Percentiles rank a stretch among this genome's conserved stretches.
Evolutionary conservation across 2,888 invertebrate genomes (phyloP).

Genomic region (Zygaena filipendulae): DNA sequence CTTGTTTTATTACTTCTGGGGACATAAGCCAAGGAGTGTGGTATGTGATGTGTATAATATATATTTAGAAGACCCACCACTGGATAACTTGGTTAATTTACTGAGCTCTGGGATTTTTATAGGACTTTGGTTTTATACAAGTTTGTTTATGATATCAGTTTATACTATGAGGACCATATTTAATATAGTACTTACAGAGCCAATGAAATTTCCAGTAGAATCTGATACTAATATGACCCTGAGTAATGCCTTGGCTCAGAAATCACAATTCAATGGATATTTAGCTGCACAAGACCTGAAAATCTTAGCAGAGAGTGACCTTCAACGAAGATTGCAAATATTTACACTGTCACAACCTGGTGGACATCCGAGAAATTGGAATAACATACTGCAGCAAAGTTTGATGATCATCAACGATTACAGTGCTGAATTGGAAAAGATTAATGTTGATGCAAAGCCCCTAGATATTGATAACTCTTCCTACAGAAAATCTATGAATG

Average conservation of each 20-base stretch:
- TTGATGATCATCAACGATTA: constrained; percentile 73
- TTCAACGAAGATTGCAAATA: constrained; percentile 69
- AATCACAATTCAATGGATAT: constrained; percentile 77
- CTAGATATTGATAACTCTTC: constrained; percentile 25
- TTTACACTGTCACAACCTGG: constrained; percentile 84
- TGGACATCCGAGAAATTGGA: constrained; percentile 91
- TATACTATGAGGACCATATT: constrained; percentile 77
- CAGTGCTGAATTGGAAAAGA: constrained; percentile 69
- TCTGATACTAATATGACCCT: constrained; percentile 61
- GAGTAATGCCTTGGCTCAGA: constrained; percentile 70
- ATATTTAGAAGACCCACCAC: constrained; percentile 58
- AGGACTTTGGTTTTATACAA: constrained; percentile 76
- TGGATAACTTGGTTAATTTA: constrained; percentile 57
- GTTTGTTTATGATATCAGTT: constrained; percentile 76
- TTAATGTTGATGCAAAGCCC: constrained; percentile 41
- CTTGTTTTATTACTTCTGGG: constrained; percentile 71
- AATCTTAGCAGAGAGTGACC: constrained; percentile 72
- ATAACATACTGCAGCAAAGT: constrained; percentile 73
- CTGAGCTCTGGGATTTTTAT: constrained; percentile 63
- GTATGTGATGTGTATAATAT: constrained; percentile 65
- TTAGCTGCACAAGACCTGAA: constrained; percentile 81
- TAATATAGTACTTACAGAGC: constrained; percentile 76
- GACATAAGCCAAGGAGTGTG: constrained; percentile 59
- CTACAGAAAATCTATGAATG: constrained; percentile 23
- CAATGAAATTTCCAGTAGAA: constrained; percentile 73